Evolutionary conservation across 2,113 vertebrate species (phyloP).

Genomic region (Amphilophus citrinellus): DNA sequence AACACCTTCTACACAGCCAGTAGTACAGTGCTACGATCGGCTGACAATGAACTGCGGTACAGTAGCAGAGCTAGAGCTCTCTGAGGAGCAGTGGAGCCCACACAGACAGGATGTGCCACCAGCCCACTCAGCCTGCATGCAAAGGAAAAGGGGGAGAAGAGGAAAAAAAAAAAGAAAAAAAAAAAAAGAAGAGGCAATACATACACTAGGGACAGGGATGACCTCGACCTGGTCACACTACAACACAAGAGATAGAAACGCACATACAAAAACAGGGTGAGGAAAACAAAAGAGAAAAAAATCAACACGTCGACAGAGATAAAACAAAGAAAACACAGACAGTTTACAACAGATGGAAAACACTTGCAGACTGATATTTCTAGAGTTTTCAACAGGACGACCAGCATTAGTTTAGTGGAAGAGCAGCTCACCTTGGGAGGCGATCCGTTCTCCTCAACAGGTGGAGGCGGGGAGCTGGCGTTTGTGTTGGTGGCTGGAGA

Average conservation of each 20-base stretch:
- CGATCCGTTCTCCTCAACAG: constrained; percentile 95
- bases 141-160: constrained; percentile 35
- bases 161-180: not conserved
- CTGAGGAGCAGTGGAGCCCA: constrained; percentile 59
- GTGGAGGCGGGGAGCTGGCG: constrained; percentile 87
- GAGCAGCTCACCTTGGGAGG: constrained; percentile 89
- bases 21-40: not conserved
- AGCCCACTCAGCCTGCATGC: constrained; percentile 73
- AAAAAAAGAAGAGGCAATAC: constrained; percentile 82
- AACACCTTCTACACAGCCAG: constrained; percentile 33
- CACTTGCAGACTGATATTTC: not conserved
- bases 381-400: not conserved
- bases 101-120: constrained; percentile 59
- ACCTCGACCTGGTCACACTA: constrained; percentile 98
- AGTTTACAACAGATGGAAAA: constrained; percentile 14
- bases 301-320: constrained; percentile 12
- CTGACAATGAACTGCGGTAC: constrained; percentile 45
- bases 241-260: constrained; percentile 79
- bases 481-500: constrained; percentile 84
- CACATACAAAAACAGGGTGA: constrained; percentile 77
- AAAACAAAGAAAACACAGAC: constrained; percentile 20
- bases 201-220: constrained; percentile 98
- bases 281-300: constrained; percentile 23
- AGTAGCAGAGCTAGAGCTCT: constrained; percentile 46
- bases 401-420: not conserved